Percentiles rank a stretch among this genome's conserved stretches.
These are phyloP conservation scores for Xylota sylvarum DNA, from an alignment of 2,888 invertebrate genomes.

Conservation along the genomic window DNA sequence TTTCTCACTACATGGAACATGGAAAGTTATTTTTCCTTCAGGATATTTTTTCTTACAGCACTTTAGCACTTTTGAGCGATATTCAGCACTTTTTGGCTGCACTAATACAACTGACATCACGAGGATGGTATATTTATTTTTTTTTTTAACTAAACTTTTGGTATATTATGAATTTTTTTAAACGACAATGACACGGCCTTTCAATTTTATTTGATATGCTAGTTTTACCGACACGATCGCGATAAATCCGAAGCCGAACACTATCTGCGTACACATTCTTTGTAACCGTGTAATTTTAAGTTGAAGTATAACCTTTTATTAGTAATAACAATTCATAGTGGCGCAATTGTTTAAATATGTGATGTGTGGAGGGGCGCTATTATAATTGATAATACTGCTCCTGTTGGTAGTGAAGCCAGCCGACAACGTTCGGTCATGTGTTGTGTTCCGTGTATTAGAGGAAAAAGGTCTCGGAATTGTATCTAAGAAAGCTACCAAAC, in stretches of 20 bases:
- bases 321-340: conserved; percentile 59
- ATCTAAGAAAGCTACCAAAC: conserved; percentile 55
- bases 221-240: conserved; percentile 49
- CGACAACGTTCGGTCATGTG: conserved; percentile 22
- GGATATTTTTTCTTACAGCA: conserved; percentile 36
- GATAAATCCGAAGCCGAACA: conserved; percentile 59
- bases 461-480: conserved; percentile 44
- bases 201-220: conserved; percentile 15
- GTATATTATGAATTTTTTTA: neutral
- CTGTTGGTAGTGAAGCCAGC: conserved; percentile 42
- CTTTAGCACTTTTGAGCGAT: conserved; percentile 40
- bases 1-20: conserved; percentile 34
- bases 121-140: neutral
- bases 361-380: conserved; percentile 22
- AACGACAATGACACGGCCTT: neutral
- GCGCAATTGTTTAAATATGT: conserved; percentile 63
- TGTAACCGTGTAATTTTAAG: conserved; percentile 46
- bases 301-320: conserved; percentile 49
- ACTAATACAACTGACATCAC: conserved; percentile 37
- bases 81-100: conserved; percentile 41
- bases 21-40: conserved; percentile 9
- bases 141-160: neutral
- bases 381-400: conserved; percentile 64
- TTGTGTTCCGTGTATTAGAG: conserved; percentile 45
- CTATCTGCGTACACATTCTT: conserved; percentile 58